A percentile compares a stretch with the other conserved stretches of the same genome.
Evolutionary conservation across 2,797 vertebrate genomes (phyloP).

Genomic region (Urocyon cinereoargenteus): DNA sequence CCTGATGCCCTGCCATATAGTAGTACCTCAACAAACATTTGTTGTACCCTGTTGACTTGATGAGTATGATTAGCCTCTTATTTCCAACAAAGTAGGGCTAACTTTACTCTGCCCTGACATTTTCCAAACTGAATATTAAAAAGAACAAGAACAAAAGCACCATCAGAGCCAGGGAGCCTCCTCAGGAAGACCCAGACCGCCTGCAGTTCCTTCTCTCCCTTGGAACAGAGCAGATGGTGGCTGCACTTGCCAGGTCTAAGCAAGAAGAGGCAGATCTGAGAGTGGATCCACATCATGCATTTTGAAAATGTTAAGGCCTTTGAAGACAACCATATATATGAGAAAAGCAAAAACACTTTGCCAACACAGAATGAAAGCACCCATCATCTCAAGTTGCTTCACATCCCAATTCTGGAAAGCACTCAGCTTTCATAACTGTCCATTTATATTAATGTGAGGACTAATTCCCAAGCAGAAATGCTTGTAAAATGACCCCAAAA

Average conservation of each 20-base stretch:
- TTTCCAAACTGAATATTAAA: not conserved
- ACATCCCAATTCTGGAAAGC: not conserved
- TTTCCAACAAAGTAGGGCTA: not conserved
- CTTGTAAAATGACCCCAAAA: not conserved
- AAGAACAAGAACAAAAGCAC: not conserved
- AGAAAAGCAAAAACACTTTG: constrained; percentile 19
- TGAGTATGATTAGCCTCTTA: not conserved
- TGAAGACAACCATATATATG: not conserved
- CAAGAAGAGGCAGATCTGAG: not conserved
- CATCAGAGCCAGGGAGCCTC: not conserved
- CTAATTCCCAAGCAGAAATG: not conserved
- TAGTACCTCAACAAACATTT: not conserved
- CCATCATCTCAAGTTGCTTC: constrained; percentile 55
- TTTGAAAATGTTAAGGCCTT: not conserved
- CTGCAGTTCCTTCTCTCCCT: not conserved
- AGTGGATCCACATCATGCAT: not conserved
- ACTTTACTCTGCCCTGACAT: not conserved
- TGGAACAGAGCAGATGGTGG: not conserved
- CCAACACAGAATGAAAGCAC: not conserved
- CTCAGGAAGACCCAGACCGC: not conserved
- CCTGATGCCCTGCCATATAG: fast-evolving
- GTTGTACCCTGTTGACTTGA: not conserved
- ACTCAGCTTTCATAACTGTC: not conserved
- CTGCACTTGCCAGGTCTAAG: not conserved
- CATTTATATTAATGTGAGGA: not conserved